phyloP scores from a whole-genome alignment of 2,113 vertebrate species.

The Alexandromys fortis region DNA sequence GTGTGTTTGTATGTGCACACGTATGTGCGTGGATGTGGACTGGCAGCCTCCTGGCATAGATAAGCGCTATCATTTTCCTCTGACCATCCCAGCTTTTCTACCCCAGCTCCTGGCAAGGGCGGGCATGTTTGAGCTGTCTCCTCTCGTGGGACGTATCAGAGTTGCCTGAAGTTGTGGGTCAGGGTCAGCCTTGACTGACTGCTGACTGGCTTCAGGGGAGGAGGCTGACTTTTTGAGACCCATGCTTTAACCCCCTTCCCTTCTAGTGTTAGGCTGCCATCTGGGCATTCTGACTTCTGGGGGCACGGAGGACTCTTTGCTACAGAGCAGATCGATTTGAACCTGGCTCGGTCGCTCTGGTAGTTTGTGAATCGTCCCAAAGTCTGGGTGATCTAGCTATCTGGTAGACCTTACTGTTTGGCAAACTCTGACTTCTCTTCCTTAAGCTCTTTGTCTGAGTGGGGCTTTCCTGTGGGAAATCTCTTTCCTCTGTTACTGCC shows the following conservation, averaged over 20 bases:
- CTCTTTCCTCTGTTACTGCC: slow-evolving; percentile 4
- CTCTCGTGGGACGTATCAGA: neutral
- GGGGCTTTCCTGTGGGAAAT: slow-evolving; percentile 29
- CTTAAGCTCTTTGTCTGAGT: neutral
- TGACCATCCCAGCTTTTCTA: neutral
- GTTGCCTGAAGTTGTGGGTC: slow-evolving; percentile 32
- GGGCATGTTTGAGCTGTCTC: neutral
- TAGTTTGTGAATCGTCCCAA: slow-evolving; percentile 17
- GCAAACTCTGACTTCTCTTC: neutral
- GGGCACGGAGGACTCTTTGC: neutral
- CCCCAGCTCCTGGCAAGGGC: neutral
- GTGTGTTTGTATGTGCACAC: no score
- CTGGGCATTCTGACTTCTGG: slow-evolving; percentile 3
- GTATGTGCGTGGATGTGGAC: neutral
- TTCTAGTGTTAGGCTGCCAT: neutral
- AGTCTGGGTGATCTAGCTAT: neutral
- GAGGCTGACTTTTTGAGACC: slow-evolving; percentile 37
- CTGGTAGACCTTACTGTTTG: slow-evolving; percentile 25
- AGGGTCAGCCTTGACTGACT: slow-evolving; percentile 11
- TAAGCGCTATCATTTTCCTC: neutral
- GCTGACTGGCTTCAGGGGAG: neutral
- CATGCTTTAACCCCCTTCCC: neutral
- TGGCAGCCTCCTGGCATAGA: neutral
- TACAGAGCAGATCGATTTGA: neutral
- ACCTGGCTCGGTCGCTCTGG: neutral